phyloP scores from a whole-genome alignment of 2,888 invertebrate genomes.

The Peribatodes rhomboidaria region DNA sequence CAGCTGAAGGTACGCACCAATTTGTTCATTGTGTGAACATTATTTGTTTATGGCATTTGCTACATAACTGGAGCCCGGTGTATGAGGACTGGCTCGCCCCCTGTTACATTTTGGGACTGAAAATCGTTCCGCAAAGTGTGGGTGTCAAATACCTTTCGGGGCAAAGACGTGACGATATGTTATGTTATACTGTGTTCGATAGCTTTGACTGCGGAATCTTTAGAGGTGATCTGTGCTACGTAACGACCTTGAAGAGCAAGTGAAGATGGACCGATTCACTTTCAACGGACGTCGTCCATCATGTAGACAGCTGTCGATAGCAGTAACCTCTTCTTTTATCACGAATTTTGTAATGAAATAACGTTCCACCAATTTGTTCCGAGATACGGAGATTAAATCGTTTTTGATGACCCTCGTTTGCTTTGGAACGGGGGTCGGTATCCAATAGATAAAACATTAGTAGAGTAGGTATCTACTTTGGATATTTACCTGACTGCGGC shows the following conservation, averaged over 20 bases:
- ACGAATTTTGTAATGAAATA: constrained; percentile 58
- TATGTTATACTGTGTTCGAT: too few relatives aligned
- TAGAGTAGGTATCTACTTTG: not conserved
- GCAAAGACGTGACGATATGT: too few relatives aligned
- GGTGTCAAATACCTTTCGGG: too few relatives aligned
- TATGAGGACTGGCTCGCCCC: too few relatives aligned
- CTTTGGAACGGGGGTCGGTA: constrained; percentile 16
- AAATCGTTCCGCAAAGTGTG: too few relatives aligned
- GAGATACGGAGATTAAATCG: constrained; percentile 43
- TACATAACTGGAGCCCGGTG: too few relatives aligned
- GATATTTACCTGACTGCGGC: too few relatives aligned
- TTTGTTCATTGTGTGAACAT: too few relatives aligned
- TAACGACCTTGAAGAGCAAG: constrained; percentile 29
- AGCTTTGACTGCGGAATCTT: too few relatives aligned
- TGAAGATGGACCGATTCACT: constrained; percentile 48
- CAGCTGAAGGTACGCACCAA: too few relatives aligned
- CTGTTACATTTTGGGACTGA: too few relatives aligned
- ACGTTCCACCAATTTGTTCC: constrained; percentile 45
- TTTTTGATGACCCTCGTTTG: constrained; percentile 37
- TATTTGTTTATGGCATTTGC: too few relatives aligned
- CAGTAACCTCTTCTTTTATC: constrained; percentile 70
- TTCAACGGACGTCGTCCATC: constrained; percentile 65
- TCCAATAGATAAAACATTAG: constrained; percentile 2
- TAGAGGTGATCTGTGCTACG: not conserved
- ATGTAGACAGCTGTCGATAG: constrained; percentile 76